These are phyloP conservation scores for Panthera tigris DNA, from an alignment of 2,113 vertebrate species.

Conservation along the genomic window DNA sequence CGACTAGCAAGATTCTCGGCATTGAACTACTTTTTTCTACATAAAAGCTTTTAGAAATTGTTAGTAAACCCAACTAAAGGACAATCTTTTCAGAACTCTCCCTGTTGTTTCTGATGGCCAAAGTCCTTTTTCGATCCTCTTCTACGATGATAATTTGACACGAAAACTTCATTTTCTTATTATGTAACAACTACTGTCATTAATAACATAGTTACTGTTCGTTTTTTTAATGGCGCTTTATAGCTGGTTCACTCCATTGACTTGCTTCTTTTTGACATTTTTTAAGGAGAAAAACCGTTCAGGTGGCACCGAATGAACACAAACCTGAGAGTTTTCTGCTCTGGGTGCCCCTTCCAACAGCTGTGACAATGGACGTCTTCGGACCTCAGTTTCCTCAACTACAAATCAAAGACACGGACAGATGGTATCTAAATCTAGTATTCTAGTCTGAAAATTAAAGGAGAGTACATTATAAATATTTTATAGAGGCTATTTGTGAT, in stretches of 20 bases:
- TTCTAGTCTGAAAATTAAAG: not conserved
- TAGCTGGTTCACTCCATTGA: not conserved
- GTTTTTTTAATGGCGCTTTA: not conserved
- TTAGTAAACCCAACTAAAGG: not conserved
- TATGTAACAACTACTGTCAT: not conserved
- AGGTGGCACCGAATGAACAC: not conserved
- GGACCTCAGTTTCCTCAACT: not conserved
- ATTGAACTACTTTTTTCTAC: not conserved
- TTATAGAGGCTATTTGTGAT: not conserved
- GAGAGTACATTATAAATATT: not conserved
- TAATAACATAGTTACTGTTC: not conserved
- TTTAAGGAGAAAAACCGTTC: not conserved
- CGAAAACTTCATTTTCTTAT: not conserved
- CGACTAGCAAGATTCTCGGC: not conserved
- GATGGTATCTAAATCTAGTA: not conserved
- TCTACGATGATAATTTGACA: not conserved
- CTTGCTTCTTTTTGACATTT: not conserved
- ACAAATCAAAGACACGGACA: not conserved
- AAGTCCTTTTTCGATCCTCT: not conserved
- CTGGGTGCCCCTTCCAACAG: not conserved
- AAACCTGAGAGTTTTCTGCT: not conserved
- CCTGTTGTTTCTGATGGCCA: not conserved
- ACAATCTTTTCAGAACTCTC: not conserved
- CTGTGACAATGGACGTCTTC: not conserved
- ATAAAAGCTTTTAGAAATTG: constrained; percentile 25